Base-by-base conservation (phyloP, 2,797 vertebrate genomes). In the Coregonus ussuriensis region DNA sequence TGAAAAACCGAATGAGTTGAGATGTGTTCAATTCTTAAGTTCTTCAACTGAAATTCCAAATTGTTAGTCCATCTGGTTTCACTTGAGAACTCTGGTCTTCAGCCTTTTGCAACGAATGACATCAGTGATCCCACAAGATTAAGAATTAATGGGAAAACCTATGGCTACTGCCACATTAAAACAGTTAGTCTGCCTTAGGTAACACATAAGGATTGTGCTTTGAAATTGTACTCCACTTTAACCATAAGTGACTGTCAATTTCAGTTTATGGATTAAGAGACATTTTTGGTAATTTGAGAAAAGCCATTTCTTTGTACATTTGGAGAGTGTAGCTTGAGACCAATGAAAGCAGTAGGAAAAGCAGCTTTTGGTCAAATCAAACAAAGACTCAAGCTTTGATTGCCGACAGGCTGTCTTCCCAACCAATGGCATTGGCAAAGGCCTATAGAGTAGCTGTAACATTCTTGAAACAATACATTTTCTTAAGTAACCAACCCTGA, bases 61-160 rank as follows among this genome's bases (percentile, higher is more conserved):
- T 74, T 52, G 33, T 70, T n/a, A 37, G 74, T 47, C 62, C 72
- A 75, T 79, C 74, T 84, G 82, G 72, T 33, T 75, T 71, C 15
- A 59, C 59, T 72, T 71, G 14, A 65, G n/a, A 41, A 47, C 41
- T 72, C 81, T 72, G 82, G 80, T 79, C 81, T 56, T 74, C 59
- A 52, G 41, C 41, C 79, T 25, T 74, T 66, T 73, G 67, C 81
- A 76, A 52, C 76, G 74, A 76, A 83, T 89, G 85, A 88, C 81
- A 84, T 91, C 86, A 86, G 53, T 21, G 74, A 9, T 85, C 68
- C 74, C 81, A 77, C 41, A 71, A 79, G 80, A 82, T 79, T 77
- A 70, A 78, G 72, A 78, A 79, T 37, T 76, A 76, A 83, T 81
- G 75, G 76, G 83, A 81, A 79, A 81, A 78, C 81, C 35, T 54